These are phyloP conservation scores for Gastracanthus pulcherrimus DNA, from an alignment of 2,888 invertebrate genomes.

Conservation along the genomic window DNA sequence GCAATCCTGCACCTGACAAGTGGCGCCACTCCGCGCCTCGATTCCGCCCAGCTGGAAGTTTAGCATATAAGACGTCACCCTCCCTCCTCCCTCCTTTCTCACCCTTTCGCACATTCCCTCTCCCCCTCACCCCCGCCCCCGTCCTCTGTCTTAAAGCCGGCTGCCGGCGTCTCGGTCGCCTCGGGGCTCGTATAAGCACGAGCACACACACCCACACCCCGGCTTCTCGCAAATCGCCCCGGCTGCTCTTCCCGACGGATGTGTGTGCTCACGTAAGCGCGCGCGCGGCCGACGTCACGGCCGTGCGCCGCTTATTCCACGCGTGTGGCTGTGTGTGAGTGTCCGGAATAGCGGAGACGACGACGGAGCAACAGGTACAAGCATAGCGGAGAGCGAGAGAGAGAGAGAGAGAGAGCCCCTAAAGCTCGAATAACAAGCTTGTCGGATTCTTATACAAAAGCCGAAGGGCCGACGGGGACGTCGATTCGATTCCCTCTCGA, in stretches of 20 bases:
- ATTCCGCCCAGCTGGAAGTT: conserved; percentile 65
- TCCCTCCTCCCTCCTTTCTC: too few relatives aligned
- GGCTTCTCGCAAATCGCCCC: conserved; percentile 28
- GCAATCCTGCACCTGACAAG: conserved; percentile 66
- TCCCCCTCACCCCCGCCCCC: neutral
- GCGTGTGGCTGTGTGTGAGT: neutral
- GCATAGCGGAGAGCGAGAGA: neutral
- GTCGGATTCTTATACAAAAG: conserved; percentile 68
- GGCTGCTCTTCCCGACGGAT: conserved; percentile 60
- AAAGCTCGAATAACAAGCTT: conserved; percentile 72
- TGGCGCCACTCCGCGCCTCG: conserved; percentile 70
- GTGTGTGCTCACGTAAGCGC: conserved; percentile 10
- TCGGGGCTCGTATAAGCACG: too few relatives aligned
- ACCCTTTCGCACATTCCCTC: conserved; percentile 53
- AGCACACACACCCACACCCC: too few relatives aligned
- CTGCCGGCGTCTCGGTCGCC: neutral
- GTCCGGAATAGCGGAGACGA: too few relatives aligned
- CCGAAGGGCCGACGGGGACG: conserved; percentile 4
- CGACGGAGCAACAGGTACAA: conserved; percentile 71
- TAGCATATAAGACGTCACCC: conserved; percentile 69
- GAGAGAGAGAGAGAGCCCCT: too few relatives aligned
- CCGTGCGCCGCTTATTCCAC: neutral
- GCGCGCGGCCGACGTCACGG: neutral
- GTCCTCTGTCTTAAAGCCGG: neutral
- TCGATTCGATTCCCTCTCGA: conserved; percentile 26